A percentile compares a stretch with the other conserved stretches of the same genome.
Conservation (phyloP, 2,113 vertebrate species). For the Eleginops maclovinus region DNA sequence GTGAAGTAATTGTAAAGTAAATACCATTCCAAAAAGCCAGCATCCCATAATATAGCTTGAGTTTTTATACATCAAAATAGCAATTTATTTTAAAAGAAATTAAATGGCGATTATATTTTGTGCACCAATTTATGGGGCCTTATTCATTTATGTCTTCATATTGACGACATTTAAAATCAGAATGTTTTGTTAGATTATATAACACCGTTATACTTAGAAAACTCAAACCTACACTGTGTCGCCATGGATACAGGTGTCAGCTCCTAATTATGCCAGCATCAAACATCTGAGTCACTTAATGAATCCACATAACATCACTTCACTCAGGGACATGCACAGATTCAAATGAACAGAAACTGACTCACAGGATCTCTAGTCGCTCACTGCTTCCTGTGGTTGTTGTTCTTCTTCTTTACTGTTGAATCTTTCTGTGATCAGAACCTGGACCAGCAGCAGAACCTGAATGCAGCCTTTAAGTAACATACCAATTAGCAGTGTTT, state of each 20-base stretch:
- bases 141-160: too few species aligned
- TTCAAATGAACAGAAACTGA: not conserved
- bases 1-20: too few species aligned
- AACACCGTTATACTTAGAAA: not conserved
- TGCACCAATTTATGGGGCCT: too few species aligned
- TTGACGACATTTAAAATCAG: too few species aligned
- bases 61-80: too few species aligned
- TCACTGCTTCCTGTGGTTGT: not conserved
- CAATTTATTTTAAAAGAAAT: too few species aligned
- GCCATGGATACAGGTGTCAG: slow-evolving; percentile 31
- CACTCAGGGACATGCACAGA: slow-evolving; percentile 6
- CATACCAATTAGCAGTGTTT: not conserved
- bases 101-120: too few species aligned
- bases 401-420: not conserved
- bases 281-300: slow-evolving; percentile 33
- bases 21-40: too few species aligned
- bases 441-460: not conserved
- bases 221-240: slow-evolving; percentile 1
- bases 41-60: too few species aligned
- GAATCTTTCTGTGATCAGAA: not conserved
- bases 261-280: slow-evolving; percentile 17
- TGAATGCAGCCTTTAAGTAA: not conserved
- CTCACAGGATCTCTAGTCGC: not conserved
- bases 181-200: not conserved
- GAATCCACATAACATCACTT: slow-evolving; percentile 19